These are phyloP conservation scores for Heliconius hermathena DNA, from an alignment of 1,140 invertebrate species.

Conservation along the genomic window DNA sequence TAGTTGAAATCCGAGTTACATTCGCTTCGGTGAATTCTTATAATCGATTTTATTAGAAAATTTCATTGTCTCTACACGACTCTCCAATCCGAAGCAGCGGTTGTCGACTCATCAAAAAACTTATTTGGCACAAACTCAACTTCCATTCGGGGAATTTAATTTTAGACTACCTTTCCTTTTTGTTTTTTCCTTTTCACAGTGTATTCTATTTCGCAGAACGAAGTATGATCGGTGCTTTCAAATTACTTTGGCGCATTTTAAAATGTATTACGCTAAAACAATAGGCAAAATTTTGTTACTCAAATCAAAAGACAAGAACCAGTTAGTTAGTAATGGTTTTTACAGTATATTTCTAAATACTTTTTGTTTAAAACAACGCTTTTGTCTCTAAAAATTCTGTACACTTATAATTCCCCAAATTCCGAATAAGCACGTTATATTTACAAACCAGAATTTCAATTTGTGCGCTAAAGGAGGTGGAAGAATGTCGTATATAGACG, in stretches of 20 bases:
- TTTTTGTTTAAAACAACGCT: neutral
- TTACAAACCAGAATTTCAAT: slow-evolving; percentile 15
- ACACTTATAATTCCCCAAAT: too few species aligned
- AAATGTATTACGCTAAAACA: neutral
- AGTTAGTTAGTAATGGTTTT: too few species aligned
- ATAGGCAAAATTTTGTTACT: neutral
- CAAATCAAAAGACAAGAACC: too few species aligned
- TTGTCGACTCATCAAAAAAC: slow-evolving; percentile 38
- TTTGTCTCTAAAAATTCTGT: neutral
- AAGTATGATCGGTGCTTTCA: neutral
- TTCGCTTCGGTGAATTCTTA: slow-evolving; percentile 27
- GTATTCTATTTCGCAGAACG: neutral
- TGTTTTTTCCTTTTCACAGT: slow-evolving; percentile 19
- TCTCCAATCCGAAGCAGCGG: slow-evolving; percentile 26
- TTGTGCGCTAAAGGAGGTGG: slow-evolving; percentile 10
- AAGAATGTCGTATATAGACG: slow-evolving; percentile 9
- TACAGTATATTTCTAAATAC: neutral
- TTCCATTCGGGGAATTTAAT: slow-evolving; percentile 36
- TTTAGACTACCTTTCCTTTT: slow-evolving; percentile 30
- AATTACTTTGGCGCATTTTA: neutral
- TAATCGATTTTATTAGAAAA: slow-evolving; percentile 37
- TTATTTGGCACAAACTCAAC: slow-evolving; percentile 39
- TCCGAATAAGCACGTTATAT: neutral
- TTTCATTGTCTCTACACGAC: slow-evolving; percentile 41
- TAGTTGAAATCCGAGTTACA: slow-evolving; percentile 30